Conservation (phyloP, 1,140 invertebrate genomes). For the Nebria ingens region DNA sequence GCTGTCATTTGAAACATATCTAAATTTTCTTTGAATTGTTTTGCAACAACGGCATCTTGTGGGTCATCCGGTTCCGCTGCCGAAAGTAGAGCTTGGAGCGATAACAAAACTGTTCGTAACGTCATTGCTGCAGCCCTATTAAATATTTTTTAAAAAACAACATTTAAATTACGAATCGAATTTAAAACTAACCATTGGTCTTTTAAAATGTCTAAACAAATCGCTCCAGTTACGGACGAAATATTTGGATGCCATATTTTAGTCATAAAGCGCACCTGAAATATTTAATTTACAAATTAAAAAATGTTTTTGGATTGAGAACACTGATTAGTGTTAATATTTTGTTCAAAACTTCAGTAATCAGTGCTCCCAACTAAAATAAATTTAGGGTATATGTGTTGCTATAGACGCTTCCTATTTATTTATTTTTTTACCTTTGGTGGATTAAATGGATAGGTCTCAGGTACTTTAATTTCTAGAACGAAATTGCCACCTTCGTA, state of each 20-base stretch:
- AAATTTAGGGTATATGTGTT: too few relatives aligned
- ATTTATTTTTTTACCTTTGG: constrained; percentile 66
- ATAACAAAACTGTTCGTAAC: constrained; percentile 86
- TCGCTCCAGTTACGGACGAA: constrained; percentile 95
- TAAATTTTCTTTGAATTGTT: constrained; percentile 85
- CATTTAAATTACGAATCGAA: constrained; percentile 8
- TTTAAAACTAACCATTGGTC: constrained; percentile 76
- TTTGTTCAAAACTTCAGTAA: constrained; percentile 10
- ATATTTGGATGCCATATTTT: constrained; percentile 99
- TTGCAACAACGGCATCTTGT: constrained; percentile 94
- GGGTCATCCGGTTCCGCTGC: constrained; percentile 94
- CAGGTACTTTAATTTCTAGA: constrained; percentile 95
- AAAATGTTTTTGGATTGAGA: constrained; percentile 13
- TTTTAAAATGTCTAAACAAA: constrained; percentile 98
- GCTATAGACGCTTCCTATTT: neutral
- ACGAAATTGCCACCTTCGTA: constrained; percentile 92
- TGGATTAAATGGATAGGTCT: constrained; percentile 99
- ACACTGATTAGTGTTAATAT: too few relatives aligned
- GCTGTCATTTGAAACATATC: constrained; percentile 84
- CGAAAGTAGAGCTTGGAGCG: constrained; percentile 83
- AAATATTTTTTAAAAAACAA: constrained; percentile 14
- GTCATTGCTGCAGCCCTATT: constrained; percentile 96
- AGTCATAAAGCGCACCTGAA: constrained; percentile 82
- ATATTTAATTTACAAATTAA: constrained; percentile 17
- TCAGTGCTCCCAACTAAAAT: too few relatives aligned